Percentiles rank a stretch among this genome's conserved stretches.
phyloP scores from a whole-genome alignment of 2,888 invertebrate species.

The Cephus pulcher region DNA sequence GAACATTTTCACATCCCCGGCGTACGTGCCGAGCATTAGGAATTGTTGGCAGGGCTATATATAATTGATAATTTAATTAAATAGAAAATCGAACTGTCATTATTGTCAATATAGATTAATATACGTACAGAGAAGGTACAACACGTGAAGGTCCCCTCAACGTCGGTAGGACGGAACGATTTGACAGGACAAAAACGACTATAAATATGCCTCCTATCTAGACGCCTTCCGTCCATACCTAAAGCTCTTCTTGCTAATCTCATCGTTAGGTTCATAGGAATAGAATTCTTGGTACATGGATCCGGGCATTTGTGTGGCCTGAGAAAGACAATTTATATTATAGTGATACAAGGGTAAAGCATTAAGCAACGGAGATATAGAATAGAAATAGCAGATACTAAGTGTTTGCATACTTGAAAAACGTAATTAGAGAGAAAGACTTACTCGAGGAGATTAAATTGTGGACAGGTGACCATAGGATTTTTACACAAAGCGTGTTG shows the following conservation, averaged over 20 bases:
- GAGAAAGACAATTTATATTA: constrained; percentile 38
- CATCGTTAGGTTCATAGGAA: constrained; percentile 79
- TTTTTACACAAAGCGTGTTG: constrained; percentile 98
- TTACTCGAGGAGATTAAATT: constrained; percentile 92
- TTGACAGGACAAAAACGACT: constrained; percentile 83
- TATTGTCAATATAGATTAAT: constrained; percentile 1
- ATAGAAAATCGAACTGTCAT: background rate
- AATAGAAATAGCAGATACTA: background rate
- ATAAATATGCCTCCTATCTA: constrained; percentile 87
- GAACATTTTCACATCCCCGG: constrained; percentile 90
- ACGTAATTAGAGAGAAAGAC: constrained; percentile 54
- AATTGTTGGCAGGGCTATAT: constrained; percentile 72
- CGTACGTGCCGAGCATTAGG: constrained; percentile 89
- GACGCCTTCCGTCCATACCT: constrained; percentile 72
- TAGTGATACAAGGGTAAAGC: background rate
- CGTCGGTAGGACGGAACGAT: constrained; percentile 77
- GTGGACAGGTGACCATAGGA: constrained; percentile 97
- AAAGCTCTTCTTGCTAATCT: constrained; percentile 53
- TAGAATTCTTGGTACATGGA: constrained; percentile 76
- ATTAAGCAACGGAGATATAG: background rate
- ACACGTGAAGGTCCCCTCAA: constrained; percentile 81
- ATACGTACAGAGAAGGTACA: constrained; percentile 72
- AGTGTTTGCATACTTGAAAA: background rate
- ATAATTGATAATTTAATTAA: constrained; percentile 11
- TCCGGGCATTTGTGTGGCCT: constrained; percentile 98